Evolutionary conservation across 2,113 vertebrate species (phyloP).

Genomic region (Stigmatopora nigra): DNA sequence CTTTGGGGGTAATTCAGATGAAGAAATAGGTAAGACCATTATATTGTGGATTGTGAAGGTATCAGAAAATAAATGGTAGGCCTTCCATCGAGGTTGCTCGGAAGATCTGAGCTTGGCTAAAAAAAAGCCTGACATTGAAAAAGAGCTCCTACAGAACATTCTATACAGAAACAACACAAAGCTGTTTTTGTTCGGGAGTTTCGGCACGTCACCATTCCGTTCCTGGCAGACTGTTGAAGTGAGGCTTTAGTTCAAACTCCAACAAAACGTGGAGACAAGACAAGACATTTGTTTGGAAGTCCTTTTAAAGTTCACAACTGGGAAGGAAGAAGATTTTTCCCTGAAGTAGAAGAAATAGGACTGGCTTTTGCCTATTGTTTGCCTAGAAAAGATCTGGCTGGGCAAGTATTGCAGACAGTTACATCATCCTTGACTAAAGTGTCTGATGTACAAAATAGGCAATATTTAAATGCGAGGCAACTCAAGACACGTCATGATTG

Average conservation of each 20-base stretch:
- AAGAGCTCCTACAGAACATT: conserved; percentile 20
- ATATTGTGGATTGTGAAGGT: neutral
- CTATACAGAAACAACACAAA: conserved; percentile 40
- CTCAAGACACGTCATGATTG: conserved; percentile 26
- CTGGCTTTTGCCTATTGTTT: neutral
- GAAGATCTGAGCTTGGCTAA: neutral
- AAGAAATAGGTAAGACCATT: too few species aligned
- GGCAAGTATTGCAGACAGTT: conserved; percentile 12
- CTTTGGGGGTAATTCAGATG: neutral
- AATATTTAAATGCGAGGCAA: neutral
- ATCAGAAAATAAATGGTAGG: neutral
- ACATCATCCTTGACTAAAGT: conserved; percentile 10
- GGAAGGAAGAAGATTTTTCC: conserved; percentile 21
- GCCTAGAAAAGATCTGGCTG: conserved; percentile 15
- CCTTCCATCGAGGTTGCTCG: neutral
- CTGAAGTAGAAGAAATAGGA: conserved; percentile 14
- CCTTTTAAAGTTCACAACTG: conserved; percentile 21
- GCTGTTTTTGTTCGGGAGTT: conserved; percentile 38
- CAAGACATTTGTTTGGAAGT: conserved; percentile 1
- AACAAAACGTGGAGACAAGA: conserved; percentile 18
- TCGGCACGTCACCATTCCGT: conserved; percentile 16
- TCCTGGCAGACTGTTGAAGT: neutral
- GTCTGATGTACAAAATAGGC: neutral
- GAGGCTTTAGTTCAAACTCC: neutral
- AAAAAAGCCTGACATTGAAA: conserved; percentile 26